Percentiles rank a stretch among this genome's conserved stretches.
These are phyloP conservation scores for Agrilus cyanescens DNA, from an alignment of 2,888 invertebrate species.

Conservation along the genomic window DNA sequence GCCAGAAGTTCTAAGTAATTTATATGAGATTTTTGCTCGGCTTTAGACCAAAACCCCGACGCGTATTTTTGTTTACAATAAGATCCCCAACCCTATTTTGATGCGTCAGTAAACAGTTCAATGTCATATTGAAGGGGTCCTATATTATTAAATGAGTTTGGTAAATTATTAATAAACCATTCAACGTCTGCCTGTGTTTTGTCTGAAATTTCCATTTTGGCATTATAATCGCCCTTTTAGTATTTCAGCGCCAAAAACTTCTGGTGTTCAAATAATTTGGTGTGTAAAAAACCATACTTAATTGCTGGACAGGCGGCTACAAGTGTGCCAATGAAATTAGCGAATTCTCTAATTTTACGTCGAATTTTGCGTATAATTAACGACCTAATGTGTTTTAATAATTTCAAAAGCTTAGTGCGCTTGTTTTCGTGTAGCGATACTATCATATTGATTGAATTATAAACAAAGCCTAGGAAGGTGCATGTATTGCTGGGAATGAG, in stretches of 20 bases:
- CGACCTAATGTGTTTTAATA: too few relatives aligned
- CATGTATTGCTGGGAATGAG: too few relatives aligned
- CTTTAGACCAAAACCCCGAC: constrained; percentile 13
- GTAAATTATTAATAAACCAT: too few relatives aligned
- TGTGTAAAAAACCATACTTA: constrained; percentile 15
- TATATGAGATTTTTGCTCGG: constrained; percentile 14
- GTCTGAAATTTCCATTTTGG: too few relatives aligned
- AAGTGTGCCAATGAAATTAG: constrained; percentile 14
- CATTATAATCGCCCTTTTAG: too few relatives aligned
- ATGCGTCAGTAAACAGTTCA: constrained; percentile 18
- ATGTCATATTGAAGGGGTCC: constrained; percentile 11
- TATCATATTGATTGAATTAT: constrained; percentile 7
- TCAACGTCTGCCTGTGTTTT: too few relatives aligned
- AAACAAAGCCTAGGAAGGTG: constrained; percentile 14
- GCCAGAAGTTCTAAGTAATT: constrained; percentile 19
- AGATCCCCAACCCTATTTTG: constrained; percentile 16
- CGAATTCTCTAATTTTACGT: constrained; percentile 16
- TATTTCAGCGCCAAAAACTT: constrained; percentile 15
- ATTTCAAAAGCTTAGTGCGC: too few relatives aligned
- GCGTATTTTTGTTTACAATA: constrained; percentile 7
- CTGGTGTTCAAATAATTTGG: constrained; percentile 12
- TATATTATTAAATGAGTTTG: too few relatives aligned
- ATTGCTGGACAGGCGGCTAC: constrained; percentile 18
- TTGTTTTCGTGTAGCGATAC: constrained; percentile 10
- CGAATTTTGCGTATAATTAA: background rate